A percentile compares a stretch with the other conserved stretches of the same genome.
These are phyloP conservation scores for Euproctis similis DNA, from an alignment of 2,888 invertebrate genomes.

Conservation along the genomic window DNA sequence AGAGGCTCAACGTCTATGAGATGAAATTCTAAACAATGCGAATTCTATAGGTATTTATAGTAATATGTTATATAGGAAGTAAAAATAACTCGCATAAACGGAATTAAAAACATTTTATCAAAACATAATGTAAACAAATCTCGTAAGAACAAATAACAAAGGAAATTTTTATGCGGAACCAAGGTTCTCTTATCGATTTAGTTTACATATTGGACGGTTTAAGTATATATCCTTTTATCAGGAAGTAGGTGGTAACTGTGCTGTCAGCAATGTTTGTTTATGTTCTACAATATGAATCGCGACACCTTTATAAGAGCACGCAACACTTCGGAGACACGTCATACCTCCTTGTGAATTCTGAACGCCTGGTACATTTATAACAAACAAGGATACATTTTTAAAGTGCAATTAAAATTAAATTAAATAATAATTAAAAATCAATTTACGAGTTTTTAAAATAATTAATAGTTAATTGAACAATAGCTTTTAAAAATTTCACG, in stretches of 20 bases:
- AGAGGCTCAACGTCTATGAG: too few species aligned
- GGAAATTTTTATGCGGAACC: conserved; percentile 29
- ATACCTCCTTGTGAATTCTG: conserved; percentile 39
- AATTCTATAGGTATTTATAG: too few species aligned
- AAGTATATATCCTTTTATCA: conserved; percentile 53
- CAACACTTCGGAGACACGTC: conserved; percentile 23
- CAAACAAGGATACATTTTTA: neutral
- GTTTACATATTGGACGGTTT: conserved; percentile 45
- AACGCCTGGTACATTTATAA: conserved; percentile 37
- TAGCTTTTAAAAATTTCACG: too few species aligned
- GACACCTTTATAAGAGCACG: conserved; percentile 50
- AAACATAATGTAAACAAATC: too few species aligned
- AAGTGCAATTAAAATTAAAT: too few species aligned
- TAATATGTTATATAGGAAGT: too few species aligned
- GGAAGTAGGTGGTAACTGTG: conserved; percentile 59
- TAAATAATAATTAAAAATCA: conserved; percentile 1
- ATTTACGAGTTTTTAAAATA: conserved; percentile 5
- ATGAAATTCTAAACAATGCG: too few species aligned
- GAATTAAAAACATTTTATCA: too few species aligned
- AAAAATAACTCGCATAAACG: too few species aligned
- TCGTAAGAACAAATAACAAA: conserved; percentile 18
- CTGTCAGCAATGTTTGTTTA: conserved; percentile 20
- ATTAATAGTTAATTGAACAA: conserved; percentile 1
- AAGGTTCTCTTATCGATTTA: conserved; percentile 56
- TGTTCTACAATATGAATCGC: conserved; percentile 51